These are phyloP conservation scores for Phocides pigmalion DNA, from an alignment of 1,140 invertebrate species.

Conservation along the genomic window DNA sequence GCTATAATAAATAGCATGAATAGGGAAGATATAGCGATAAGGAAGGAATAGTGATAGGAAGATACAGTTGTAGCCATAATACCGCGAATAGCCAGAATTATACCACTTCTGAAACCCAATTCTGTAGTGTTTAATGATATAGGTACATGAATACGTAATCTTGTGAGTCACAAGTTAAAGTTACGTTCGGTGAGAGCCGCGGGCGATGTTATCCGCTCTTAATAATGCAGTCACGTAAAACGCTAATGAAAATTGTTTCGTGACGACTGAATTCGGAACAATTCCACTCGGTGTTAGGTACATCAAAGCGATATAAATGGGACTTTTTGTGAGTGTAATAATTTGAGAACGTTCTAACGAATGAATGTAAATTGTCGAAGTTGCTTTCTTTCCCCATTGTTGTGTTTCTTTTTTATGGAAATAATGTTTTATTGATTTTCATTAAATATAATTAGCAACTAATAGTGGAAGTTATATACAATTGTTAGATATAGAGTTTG, in stretches of 20 bases:
- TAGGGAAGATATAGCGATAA: too few species aligned
- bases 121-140: neutral
- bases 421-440: too few species aligned
- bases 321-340: conserved; percentile 40
- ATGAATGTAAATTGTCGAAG: conserved; percentile 26
- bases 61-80: too few species aligned
- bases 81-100: too few species aligned
- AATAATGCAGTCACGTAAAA: conserved; percentile 58
- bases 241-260: conserved; percentile 69
- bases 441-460: too few species aligned
- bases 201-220: conserved; percentile 41
- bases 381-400: conserved; percentile 17
- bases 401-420: conserved; percentile 5
- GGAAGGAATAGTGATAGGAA: too few species aligned
- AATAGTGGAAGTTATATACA: too few species aligned
- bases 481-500: too few species aligned
- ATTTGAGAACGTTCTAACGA: conserved; percentile 25
- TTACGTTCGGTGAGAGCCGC: conserved; percentile 38
- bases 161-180: conserved; percentile 47
- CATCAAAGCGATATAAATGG: conserved; percentile 39
- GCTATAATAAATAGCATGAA: too few species aligned
- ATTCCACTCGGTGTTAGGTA: conserved; percentile 47
- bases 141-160: conserved; percentile 35
- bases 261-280: conserved; percentile 49
- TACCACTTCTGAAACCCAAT: neutral